phyloP scores from a whole-genome alignment of 2,888 invertebrate genomes.

The Acronicta leporina region DNA sequence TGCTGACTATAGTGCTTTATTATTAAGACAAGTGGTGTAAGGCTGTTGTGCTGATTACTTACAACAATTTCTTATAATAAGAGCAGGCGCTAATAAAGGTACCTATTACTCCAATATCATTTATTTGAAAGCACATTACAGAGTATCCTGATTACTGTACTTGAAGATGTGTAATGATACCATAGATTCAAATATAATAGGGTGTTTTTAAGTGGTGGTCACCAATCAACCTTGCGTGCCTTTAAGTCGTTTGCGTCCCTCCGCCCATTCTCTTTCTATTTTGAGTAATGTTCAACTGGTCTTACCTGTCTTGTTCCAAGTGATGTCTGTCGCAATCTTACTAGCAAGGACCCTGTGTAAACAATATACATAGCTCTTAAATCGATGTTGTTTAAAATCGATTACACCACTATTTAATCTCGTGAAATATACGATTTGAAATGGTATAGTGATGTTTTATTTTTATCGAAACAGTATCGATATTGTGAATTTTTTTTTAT shows the following conservation, averaged over 20 bases:
- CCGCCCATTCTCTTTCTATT: conserved; percentile 45
- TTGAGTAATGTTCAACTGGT: conserved; percentile 53
- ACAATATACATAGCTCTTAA: conserved; percentile 34
- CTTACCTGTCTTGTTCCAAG: conserved; percentile 37
- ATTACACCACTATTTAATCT: conserved; percentile 10
- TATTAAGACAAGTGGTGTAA: conserved; percentile 17
- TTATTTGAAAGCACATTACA: background rate
- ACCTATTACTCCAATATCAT: background rate
- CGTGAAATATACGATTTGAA: background rate
- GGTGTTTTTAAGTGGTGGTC: conserved; percentile 26
- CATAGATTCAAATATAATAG: conserved; percentile 22
- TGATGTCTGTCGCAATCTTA: conserved; percentile 47
- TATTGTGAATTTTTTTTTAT: too few relatives aligned
- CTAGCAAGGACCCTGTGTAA: conserved; percentile 32
- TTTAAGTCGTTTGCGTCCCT: conserved; percentile 28
- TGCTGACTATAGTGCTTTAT: too few relatives aligned
- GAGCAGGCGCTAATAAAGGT: conserved; percentile 4
- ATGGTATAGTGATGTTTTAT: background rate
- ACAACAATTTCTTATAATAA: conserved; percentile 1
- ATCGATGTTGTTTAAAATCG: conserved; percentile 4
- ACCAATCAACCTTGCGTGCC: conserved; percentile 36
- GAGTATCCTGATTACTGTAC: conserved; percentile 6
- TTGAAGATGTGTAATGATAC: conserved; percentile 15
- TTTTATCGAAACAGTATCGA: too few relatives aligned
- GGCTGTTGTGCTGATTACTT: conserved; percentile 1